Base-by-base conservation (phyloP, 2,113 vertebrate genomes). In the Chaetura pelagica region DNA sequence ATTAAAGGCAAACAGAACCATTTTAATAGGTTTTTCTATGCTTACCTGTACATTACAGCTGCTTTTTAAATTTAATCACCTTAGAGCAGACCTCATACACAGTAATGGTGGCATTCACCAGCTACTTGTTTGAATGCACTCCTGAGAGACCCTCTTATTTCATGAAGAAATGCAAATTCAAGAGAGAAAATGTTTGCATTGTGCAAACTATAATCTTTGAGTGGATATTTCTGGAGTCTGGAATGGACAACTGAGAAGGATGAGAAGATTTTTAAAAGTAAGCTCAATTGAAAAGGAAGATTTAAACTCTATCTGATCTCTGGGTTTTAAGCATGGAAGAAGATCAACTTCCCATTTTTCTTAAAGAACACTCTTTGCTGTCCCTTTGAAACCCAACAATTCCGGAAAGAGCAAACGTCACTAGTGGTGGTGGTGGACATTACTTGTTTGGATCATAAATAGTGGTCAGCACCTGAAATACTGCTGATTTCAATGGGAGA, bases 21-120 rank as follows among this genome's bases (percentile, higher is more conserved):
- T 84, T 92, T 81, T 32, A 89, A 58, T 62, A 58, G 35, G 40
- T 84, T 87, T 91, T 88, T 74, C 74, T 59, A 8, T 84, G 63
- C 85, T 81, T 87, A 78, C 68, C 62, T 76, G 75, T 81, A 90
- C 38, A 46, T 74, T 86, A 85, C 80, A 89, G 69, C 61, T 91
- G 71, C 69, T 89, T 95, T 90, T 86, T 88, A 88, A 95, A 96
- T 87, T 46, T 79, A 83, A 82, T 71, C 66, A 92, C 42, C 72
- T 57, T 34, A 51, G 12, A 87, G 74, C 21, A 92, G 85, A 84
- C 80, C 68, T 84, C 59, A 67, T 24, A 62, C 32, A 62, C 26
- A 86, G 77, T 20, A 91, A 89, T 30, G 67, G 79, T 80, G 73
- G 30, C 59, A 82, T 93, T 95, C 40, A 90, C 74, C 69, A 68